These are phyloP conservation scores for Dicentrarchus labrax DNA, from an alignment of 2,113 vertebrate species.

Conservation along the genomic window DNA sequence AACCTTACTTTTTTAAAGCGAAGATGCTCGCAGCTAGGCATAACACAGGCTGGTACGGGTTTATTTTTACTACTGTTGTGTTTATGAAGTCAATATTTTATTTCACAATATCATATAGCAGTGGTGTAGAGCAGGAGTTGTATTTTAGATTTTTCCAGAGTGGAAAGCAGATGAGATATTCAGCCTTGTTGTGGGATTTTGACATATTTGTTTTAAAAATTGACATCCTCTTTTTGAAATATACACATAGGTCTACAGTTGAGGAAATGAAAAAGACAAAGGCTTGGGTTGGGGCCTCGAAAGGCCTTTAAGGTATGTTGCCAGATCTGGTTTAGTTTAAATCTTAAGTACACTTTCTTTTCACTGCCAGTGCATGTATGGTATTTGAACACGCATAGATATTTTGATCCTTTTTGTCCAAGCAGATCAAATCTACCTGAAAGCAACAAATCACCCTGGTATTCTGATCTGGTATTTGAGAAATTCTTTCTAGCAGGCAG, in stretches of 20 bases:
- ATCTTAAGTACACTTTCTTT: slow-evolving; percentile 20
- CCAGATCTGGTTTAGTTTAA: slow-evolving; percentile 19
- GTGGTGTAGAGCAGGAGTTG: slow-evolving; percentile 46
- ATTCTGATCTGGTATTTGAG: slow-evolving; percentile 33
- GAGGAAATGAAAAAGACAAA: slow-evolving; percentile 19
- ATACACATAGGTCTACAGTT: slow-evolving; percentile 1
- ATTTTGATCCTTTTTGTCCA: slow-evolving; percentile 35
- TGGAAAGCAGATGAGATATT: slow-evolving; percentile 41
- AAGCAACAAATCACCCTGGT: slow-evolving; percentile 22
- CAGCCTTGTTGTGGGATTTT: slow-evolving; percentile 34
- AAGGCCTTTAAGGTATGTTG: not conserved
- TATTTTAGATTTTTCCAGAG: slow-evolving; percentile 44
- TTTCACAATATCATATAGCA: slow-evolving; percentile 61
- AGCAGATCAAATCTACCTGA: slow-evolving; percentile 19
- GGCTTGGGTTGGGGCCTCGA: not conserved
- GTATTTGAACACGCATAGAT: not conserved
- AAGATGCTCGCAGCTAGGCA: slow-evolving; percentile 62
- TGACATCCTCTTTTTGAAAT: slow-evolving; percentile 15
- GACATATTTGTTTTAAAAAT: slow-evolving; percentile 8
- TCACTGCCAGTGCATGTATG: not conserved
- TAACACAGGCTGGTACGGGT: slow-evolving; percentile 44
- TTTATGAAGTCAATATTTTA: slow-evolving; percentile 75
- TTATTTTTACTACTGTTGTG: slow-evolving; percentile 73
- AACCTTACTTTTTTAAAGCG: slow-evolving; percentile 69
- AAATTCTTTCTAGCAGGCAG: slow-evolving; percentile 31